Percentiles rank a stretch among this genome's conserved stretches.
phyloP scores from a whole-genome alignment of 2,113 vertebrate genomes.

The Papio anubis region DNA sequence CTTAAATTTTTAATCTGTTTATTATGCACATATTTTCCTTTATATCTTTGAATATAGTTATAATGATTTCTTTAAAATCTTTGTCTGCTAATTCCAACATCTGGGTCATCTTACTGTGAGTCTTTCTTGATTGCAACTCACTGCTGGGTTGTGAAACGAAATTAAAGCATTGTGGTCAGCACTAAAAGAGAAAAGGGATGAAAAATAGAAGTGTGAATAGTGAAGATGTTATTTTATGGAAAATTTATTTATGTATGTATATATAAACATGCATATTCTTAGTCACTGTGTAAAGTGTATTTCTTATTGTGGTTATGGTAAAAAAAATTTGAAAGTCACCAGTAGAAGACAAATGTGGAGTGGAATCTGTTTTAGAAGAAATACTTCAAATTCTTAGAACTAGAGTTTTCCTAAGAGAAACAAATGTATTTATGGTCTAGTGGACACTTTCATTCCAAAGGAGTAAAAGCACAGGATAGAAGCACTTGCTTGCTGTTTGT shows the following conservation, averaged over 20 bases:
- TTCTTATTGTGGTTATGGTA: background rate
- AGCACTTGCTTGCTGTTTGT: background rate
- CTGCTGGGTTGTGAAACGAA: background rate
- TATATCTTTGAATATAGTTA: background rate
- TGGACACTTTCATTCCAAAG: background rate
- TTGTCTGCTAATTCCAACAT: conserved; percentile 3
- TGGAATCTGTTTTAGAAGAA: background rate
- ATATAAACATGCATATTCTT: background rate
- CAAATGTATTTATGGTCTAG: background rate
- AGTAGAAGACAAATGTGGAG: background rate
- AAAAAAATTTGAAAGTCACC: background rate
- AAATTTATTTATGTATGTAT: background rate
- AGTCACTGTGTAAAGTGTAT: background rate
- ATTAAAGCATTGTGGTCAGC: background rate
- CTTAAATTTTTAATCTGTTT: background rate
- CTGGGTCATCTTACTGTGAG: background rate
- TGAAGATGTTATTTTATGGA: conserved; percentile 1
- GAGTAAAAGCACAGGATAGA: background rate
- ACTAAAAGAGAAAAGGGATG: background rate
- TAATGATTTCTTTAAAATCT: background rate
- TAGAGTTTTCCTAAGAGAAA: background rate
- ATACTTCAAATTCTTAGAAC: background rate
- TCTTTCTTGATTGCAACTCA: background rate
- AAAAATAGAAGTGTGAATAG: background rate
- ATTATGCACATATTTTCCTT: background rate